Percentiles rank a stretch among this genome's conserved stretches.
Conservation (phyloP, 2,888 invertebrate genomes). For the Odontocolon sp. region DNA sequence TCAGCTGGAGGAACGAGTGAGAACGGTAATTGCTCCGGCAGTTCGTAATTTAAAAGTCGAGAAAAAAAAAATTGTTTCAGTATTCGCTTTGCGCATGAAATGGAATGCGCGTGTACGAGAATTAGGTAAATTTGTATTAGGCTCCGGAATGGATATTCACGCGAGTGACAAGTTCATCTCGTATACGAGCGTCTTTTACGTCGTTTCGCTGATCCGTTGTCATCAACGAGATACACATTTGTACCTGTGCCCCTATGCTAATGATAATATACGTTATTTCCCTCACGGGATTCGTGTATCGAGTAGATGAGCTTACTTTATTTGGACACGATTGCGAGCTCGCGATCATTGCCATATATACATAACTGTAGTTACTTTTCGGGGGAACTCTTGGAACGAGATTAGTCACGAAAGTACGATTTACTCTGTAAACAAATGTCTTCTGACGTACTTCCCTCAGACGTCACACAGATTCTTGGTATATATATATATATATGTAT, state of each 20-base stretch:
- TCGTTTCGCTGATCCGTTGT: constrained; percentile 18
- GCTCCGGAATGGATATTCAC: background rate
- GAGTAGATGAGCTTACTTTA: too few species aligned
- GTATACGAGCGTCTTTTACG: background rate
- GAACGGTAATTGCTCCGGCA: too few species aligned
- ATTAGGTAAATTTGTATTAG: constrained; percentile 32
- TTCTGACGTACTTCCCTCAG: background rate
- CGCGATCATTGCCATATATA: background rate
- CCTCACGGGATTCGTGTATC: constrained; percentile 10
- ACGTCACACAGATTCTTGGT: background rate
- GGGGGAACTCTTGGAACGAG: constrained; percentile 1
- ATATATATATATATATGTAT: background rate
- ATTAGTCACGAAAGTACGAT: constrained; percentile 18
- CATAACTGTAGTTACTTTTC: background rate
- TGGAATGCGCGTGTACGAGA: constrained; percentile 25
- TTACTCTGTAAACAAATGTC: constrained; percentile 14
- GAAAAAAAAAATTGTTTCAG: too few species aligned
- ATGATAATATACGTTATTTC: constrained; percentile 1
- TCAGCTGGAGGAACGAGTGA: too few species aligned
- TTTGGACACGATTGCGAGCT: constrained; percentile 2
- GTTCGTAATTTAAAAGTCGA: too few species aligned
- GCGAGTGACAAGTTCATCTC: constrained; percentile 13
- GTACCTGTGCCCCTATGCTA: background rate
- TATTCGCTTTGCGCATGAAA: too few species aligned
- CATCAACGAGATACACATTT: constrained; percentile 11